These are phyloP conservation scores for Elegia similella DNA, from an alignment of 2,888 invertebrate genomes.

Conservation along the genomic window DNA sequence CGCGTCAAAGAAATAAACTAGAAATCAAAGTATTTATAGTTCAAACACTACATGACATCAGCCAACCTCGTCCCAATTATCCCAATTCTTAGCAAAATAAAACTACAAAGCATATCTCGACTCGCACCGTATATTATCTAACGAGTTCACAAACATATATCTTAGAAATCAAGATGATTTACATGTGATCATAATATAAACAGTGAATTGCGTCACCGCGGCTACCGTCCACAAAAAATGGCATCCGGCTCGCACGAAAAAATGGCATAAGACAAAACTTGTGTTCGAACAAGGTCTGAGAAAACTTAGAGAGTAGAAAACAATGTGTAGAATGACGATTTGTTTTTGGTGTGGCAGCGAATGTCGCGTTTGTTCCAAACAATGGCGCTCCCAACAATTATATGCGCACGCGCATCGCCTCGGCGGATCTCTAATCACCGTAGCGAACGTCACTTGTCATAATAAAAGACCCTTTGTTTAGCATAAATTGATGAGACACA, in stretches of 20 bases:
- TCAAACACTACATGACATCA: slow-evolving; percentile 29
- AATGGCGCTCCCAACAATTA: slow-evolving; percentile 57
- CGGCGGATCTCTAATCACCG: slow-evolving; percentile 41
- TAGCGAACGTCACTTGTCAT: slow-evolving; percentile 41
- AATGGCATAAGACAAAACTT: slow-evolving; percentile 45
- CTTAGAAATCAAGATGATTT: slow-evolving; percentile 40
- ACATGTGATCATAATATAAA: slow-evolving; percentile 53
- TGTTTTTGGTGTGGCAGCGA: slow-evolving; percentile 50
- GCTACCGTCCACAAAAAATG: slow-evolving; percentile 56
- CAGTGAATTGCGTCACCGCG: slow-evolving; percentile 60
- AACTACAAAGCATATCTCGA: background rate
- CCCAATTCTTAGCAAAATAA: slow-evolving; percentile 14
- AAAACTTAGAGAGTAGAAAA: slow-evolving; percentile 50
- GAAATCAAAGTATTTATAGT: background rate
- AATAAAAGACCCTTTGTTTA: slow-evolving; percentile 38
- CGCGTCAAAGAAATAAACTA: slow-evolving; percentile 5
- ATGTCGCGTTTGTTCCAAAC: slow-evolving; percentile 53
- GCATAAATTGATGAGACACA: slow-evolving; percentile 16
- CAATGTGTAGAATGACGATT: slow-evolving; percentile 54
- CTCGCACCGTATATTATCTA: slow-evolving; percentile 10
- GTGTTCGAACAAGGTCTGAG: slow-evolving; percentile 47
- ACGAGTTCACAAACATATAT: slow-evolving; percentile 33
- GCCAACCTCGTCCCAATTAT: slow-evolving; percentile 43
- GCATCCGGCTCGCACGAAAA: slow-evolving; percentile 67
- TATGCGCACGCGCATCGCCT: slow-evolving; percentile 47